Conservation (phyloP, 1,140 invertebrate genomes). For the Pseudobourletiella spinata region DNA sequence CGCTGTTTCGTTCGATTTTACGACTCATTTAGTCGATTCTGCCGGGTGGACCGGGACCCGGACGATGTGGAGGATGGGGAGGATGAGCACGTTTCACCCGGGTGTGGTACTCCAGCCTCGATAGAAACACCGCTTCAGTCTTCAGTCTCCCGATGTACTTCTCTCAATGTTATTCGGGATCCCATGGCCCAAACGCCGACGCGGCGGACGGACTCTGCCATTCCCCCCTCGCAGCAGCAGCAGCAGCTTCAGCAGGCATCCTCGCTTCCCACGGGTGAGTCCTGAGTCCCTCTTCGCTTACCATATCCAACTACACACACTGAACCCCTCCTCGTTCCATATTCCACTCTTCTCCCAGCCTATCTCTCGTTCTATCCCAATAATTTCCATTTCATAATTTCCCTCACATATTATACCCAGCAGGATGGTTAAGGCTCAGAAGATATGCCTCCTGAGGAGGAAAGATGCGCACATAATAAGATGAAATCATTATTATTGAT, state of each 20-base stretch:
- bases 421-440: no score
- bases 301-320: no score
- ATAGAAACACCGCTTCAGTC: slow-evolving; percentile 70
- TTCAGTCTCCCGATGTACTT: slow-evolving; percentile 71
- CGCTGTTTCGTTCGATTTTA: slow-evolving; percentile 21
- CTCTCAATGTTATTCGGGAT: slow-evolving; percentile 68
- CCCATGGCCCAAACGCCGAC: slow-evolving; percentile 47
- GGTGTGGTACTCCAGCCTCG: slow-evolving; percentile 60
- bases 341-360: not conserved
- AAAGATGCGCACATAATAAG: no score
- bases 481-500: no score
- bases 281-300: no score
- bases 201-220: slow-evolving; percentile 36
- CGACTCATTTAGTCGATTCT: slow-evolving; percentile 37
- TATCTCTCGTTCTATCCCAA: not conserved
- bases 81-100: slow-evolving; percentile 33
- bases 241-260: not conserved
- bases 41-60: slow-evolving; percentile 38
- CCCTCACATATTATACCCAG: not conserved
- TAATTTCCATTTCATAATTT: not conserved
- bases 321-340: not conserved
- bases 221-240: slow-evolving; percentile 9
- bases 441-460: no score
- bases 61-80: slow-evolving; percentile 38
- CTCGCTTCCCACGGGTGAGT: not conserved